Percentiles rank a stretch among this genome's conserved stretches.
Conservation (phyloP, 2,888 invertebrate genomes). For the Nomada fabriciana region DNA sequence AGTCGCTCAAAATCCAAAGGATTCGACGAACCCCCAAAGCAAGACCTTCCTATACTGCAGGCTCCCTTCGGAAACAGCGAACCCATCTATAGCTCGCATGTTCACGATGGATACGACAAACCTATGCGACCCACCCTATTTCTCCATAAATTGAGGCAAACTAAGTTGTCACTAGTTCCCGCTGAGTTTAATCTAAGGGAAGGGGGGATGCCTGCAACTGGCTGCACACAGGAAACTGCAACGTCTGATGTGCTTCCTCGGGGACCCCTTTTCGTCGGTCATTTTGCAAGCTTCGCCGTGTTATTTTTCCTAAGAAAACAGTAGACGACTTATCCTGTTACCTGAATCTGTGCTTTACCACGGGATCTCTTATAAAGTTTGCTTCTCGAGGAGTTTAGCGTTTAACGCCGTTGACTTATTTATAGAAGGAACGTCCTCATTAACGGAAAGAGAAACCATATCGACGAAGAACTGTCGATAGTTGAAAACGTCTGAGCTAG, state of each 20-base stretch:
- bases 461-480: too few species aligned
- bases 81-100: not conserved
- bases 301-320: constrained; percentile 32
- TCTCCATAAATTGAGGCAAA: constrained; percentile 58
- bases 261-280: constrained; percentile 15
- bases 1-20: not conserved
- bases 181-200: constrained; percentile 45
- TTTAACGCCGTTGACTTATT: constrained; percentile 27
- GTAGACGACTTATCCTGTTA: constrained; percentile 10
- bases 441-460: not conserved
- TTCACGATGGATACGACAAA: not conserved
- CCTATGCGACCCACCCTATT: not conserved
- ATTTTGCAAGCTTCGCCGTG: constrained; percentile 5
- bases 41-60: not conserved
- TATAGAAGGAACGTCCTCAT: constrained; percentile 11
- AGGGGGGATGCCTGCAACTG: constrained; percentile 17
- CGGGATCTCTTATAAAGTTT: constrained; percentile 16
- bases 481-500: too few species aligned
- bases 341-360: constrained; percentile 16
- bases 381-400: constrained; percentile 6
- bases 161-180: constrained; percentile 43
- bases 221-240: constrained; percentile 31
- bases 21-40: not conserved
- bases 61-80: not conserved
- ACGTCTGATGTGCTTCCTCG: constrained; percentile 41